Evolutionary conservation across 2,113 vertebrate species (phyloP).

Genomic region (Pan troglodytes): DNA sequence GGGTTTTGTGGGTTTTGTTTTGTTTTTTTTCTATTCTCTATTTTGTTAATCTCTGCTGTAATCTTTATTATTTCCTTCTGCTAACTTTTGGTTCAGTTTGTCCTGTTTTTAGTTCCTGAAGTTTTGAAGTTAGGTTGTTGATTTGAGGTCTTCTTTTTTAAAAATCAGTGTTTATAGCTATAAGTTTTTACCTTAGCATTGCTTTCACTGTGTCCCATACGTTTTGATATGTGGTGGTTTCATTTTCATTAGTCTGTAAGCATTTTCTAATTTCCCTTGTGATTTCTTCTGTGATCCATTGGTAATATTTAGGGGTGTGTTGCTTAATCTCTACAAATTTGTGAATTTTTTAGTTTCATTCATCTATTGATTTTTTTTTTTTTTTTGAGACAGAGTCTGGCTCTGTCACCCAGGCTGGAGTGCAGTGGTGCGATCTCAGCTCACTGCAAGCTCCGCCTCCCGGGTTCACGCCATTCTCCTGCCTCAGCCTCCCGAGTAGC

Average conservation of each 20-base stretch:
- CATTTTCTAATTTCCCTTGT: background rate
- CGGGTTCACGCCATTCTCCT: too few relatives aligned
- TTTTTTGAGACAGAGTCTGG: too few relatives aligned
- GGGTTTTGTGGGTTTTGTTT: background rate
- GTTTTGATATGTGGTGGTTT: background rate
- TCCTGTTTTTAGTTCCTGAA: background rate
- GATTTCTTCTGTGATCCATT: background rate
- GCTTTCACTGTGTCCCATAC: background rate
- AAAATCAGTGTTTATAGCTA: background rate
- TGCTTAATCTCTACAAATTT: background rate
- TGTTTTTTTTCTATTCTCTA: background rate
- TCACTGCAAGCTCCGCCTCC: too few relatives aligned
- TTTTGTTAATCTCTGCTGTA: background rate
- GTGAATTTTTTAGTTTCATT: background rate
- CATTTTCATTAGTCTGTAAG: background rate
- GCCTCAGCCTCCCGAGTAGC: too few relatives aligned
- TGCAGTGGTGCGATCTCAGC: too few relatives aligned
- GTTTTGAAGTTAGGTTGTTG: background rate
- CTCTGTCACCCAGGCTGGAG: too few relatives aligned
- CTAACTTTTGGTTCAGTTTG: background rate
- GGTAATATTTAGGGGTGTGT: background rate
- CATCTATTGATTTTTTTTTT: background rate
- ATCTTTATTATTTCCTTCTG: background rate
- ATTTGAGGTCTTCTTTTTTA: background rate
- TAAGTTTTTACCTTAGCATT: background rate